Evolutionary conservation across 2,888 invertebrate species (phyloP).

Genomic region (Lithophane semibrunnea): DNA sequence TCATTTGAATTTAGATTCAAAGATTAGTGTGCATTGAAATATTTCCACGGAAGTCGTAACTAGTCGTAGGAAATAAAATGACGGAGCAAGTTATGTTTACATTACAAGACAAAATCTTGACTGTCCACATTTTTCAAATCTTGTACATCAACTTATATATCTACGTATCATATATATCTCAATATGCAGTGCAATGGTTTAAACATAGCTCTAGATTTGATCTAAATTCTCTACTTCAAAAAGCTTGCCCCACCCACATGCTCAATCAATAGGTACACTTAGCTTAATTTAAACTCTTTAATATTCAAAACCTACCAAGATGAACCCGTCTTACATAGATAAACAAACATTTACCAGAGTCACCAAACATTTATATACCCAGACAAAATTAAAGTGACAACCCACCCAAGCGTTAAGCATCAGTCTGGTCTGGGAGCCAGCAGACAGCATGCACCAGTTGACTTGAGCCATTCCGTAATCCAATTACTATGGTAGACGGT

Average conservation of each 20-base stretch:
- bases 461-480: conserved; percentile 80
- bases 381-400: conserved; percentile 58
- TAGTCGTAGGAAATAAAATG: conserved; percentile 32
- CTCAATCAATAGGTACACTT: neutral
- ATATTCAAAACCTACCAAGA: conserved; percentile 24
- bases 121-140: neutral
- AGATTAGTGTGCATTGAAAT: conserved; percentile 43
- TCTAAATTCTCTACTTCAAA: neutral
- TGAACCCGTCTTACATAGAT: conserved; percentile 38
- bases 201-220: neutral
- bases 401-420: conserved; percentile 51
- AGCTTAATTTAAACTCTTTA: conserved; percentile 6
- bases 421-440: conserved; percentile 50
- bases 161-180: too few relatives aligned
- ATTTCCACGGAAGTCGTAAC: conserved; percentile 56
- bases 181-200: neutral
- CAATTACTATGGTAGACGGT: conserved; percentile 75
- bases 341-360: conserved; percentile 22
- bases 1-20: conserved; percentile 46
- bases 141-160: neutral
- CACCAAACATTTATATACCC: conserved; percentile 35
- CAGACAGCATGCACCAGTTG: conserved; percentile 83
- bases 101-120: neutral
- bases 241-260: neutral
- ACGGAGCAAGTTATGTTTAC: conserved; percentile 19